Conservation (phyloP, 2,888 invertebrate genomes). For the Apeira syringaria region DNA sequence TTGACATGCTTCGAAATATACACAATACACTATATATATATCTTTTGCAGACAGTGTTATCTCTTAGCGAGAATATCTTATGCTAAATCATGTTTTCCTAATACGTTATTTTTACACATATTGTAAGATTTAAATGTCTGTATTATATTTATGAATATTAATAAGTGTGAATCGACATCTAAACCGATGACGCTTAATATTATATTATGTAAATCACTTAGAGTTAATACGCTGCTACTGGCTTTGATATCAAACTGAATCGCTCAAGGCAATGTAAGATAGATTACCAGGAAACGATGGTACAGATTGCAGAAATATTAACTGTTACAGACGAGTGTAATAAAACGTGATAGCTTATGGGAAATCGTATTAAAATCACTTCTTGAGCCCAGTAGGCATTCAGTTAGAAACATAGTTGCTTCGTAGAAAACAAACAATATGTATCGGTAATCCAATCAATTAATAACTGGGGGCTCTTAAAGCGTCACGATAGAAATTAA, state of each 20-base stretch:
- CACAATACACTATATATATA: too few species aligned
- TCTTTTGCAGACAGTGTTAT: too few species aligned
- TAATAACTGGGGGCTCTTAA: slow-evolving; percentile 48
- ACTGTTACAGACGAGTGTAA: slow-evolving; percentile 25
- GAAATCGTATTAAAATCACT: slow-evolving; percentile 18
- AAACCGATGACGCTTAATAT: neutral
- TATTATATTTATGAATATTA: too few species aligned
- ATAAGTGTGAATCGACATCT: too few species aligned
- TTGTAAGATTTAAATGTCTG: too few species aligned
- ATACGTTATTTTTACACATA: too few species aligned
- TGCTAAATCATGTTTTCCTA: too few species aligned
- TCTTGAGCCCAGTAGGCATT: slow-evolving; percentile 2
- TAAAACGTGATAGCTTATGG: slow-evolving; percentile 21
- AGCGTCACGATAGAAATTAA: slow-evolving; percentile 61
- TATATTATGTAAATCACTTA: slow-evolving; percentile 23
- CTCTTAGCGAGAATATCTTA: too few species aligned
- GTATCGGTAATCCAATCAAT: slow-evolving; percentile 55
- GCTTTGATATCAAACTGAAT: slow-evolving; percentile 33
- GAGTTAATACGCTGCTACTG: slow-evolving; percentile 29
- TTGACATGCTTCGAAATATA: too few species aligned
- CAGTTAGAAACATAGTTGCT: slow-evolving; percentile 21
- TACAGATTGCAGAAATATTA: slow-evolving; percentile 22
- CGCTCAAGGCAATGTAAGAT: slow-evolving; percentile 29
- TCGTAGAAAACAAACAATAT: slow-evolving; percentile 30
- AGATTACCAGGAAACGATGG: slow-evolving; percentile 32